Evolutionary conservation across 2,797 vertebrate species (phyloP).

Genomic region (Oreochromis grahami): DNA sequence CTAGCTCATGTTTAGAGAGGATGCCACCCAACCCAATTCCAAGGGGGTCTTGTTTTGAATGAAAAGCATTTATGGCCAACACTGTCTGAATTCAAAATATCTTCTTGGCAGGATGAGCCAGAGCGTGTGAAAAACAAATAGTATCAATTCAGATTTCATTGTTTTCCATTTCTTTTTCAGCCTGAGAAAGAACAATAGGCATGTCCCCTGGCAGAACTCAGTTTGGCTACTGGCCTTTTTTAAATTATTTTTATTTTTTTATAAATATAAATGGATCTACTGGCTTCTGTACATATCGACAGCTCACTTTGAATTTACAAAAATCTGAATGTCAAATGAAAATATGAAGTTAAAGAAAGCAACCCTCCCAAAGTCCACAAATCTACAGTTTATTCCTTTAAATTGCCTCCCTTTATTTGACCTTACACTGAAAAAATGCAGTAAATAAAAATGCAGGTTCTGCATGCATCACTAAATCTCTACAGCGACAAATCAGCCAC

Average conservation of each 20-base stretch:
- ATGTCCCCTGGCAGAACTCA: neutral
- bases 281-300: neutral
- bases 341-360: neutral
- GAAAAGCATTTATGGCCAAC: constrained; percentile 32
- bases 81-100: constrained; percentile 42
- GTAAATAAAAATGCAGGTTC: neutral
- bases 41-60: constrained; percentile 40
- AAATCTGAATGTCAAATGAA: neutral
- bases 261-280: neutral
- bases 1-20: constrained; percentile 41
- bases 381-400: neutral
- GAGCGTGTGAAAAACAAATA: constrained; percentile 20
- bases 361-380: neutral
- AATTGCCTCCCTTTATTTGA: neutral
- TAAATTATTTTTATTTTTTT: neutral
- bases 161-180: constrained; percentile 1
- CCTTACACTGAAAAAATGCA: neutral
- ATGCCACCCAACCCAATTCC: constrained; percentile 39
- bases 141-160: constrained; percentile 12
- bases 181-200: neutral
- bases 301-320: neutral
- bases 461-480: neutral
- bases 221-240: neutral
- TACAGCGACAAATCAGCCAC: constrained; percentile 37
- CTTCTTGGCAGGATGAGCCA: neutral